phyloP scores from a whole-genome alignment of 2,113 vertebrate species.

The Saccopteryx leptura region DNA sequence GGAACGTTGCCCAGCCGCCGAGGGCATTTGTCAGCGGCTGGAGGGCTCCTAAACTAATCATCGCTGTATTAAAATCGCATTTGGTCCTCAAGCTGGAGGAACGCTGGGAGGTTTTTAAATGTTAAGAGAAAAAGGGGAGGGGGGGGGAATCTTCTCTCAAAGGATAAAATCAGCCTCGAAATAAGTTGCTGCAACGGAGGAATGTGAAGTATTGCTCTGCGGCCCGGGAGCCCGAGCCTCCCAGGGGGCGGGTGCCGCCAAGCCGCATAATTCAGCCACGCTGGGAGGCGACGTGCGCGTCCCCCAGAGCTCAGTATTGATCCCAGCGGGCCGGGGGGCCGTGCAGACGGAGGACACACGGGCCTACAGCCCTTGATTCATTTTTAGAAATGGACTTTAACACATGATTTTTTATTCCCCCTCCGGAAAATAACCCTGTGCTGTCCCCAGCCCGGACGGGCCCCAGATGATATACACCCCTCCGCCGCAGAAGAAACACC shows the following conservation, averaged over 20 bases:
- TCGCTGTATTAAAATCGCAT: conserved; percentile 73
- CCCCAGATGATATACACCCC: neutral
- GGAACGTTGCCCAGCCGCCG: neutral
- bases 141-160: neutral
- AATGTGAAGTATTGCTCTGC: neutral
- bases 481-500: neutral
- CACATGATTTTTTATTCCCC: neutral
- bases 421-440: conserved; percentile 37
- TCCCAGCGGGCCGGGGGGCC: neutral
- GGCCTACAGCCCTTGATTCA: neutral
- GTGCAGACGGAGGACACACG: rapidly evolving
- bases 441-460: neutral
- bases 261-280: neutral
- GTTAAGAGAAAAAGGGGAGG: conserved; percentile 46
- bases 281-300: neutral
- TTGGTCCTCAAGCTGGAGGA: conserved; percentile 62
- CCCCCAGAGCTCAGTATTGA: neutral
- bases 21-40: conserved; percentile 69
- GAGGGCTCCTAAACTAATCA: conserved; percentile 77
- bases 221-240: conserved; percentile 17
- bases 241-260: neutral
- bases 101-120: conserved; percentile 72
- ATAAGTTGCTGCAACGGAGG: conserved; percentile 36
- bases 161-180: conserved; percentile 58
- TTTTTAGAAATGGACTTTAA: conserved; percentile 59